Percentiles rank a stretch among this genome's conserved stretches.
Evolutionary conservation across 92 coral and sea anemone genomes (phyloP).

Genomic region (Siderastrea radians): DNA sequence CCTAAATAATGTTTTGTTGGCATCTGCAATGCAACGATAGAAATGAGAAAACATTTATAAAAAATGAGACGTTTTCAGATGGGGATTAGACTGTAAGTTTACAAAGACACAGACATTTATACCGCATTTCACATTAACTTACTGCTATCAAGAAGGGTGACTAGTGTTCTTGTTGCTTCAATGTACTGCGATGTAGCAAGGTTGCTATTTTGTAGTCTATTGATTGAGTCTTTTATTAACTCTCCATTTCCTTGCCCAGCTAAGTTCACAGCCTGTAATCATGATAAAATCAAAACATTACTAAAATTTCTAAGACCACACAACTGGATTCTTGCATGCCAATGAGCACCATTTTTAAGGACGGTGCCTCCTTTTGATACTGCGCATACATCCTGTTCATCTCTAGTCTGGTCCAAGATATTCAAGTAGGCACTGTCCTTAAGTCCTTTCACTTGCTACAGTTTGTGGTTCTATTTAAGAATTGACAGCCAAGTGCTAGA

Average conservation of each 20-base stretch:
- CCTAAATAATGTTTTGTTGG: conserved; percentile 77
- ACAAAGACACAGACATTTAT: no score
- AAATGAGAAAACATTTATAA: not conserved
- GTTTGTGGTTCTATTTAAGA: no score
- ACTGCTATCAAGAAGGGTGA: conserved; percentile 30
- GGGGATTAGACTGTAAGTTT: no score
- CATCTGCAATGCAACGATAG: conserved; percentile 38
- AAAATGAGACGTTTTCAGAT: not conserved
- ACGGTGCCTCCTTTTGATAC: no score
- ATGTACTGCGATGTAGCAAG: conserved; percentile 38
- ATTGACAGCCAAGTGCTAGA: no score
- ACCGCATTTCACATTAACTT: not conserved
- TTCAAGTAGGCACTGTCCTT: no score
- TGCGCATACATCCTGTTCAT: no score
- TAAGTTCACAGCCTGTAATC: not conserved
- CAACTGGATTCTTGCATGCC: no score
- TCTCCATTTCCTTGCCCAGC: conserved; percentile 40
- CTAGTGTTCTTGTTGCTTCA: conserved; percentile 39
- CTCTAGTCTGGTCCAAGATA: no score
- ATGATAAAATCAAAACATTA: not conserved
- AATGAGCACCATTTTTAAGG: no score
- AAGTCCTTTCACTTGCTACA: no score
- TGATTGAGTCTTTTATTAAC: conserved; percentile 25
- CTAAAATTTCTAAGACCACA: not conserved
- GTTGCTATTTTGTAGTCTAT: conserved; percentile 27